These are phyloP conservation scores for Campaea margaritaria DNA, from an alignment of 2,888 invertebrate genomes.

Conservation along the genomic window DNA sequence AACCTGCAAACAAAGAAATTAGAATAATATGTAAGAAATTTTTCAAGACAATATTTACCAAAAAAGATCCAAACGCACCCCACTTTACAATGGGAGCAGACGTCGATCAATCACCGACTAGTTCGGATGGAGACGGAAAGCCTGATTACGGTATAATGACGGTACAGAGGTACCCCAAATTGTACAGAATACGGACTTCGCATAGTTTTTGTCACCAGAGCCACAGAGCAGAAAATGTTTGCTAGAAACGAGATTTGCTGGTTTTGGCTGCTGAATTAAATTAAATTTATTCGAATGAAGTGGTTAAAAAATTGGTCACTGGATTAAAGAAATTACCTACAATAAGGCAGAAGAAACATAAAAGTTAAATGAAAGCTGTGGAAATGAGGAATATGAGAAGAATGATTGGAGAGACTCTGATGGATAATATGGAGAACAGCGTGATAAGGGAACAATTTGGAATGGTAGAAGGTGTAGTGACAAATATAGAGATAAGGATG, in stretches of 20 bases:
- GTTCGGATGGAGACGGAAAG: conserved; percentile 54
- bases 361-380: too few species aligned
- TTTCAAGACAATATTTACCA: too few species aligned
- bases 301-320: neutral
- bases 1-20: too few species aligned
- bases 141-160: conserved; percentile 60
- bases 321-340: too few species aligned
- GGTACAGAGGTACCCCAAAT: conserved; percentile 44
- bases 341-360: too few species aligned
- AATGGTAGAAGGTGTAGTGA: too few species aligned
- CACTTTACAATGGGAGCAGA: conserved; percentile 40
- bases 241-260: neutral
- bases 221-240: neutral
- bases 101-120: conserved; percentile 58
- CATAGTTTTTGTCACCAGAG: conserved; percentile 37
- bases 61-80: conserved; percentile 39
- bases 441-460: too few species aligned
- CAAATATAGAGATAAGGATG: too few species aligned
- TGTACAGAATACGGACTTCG: conserved; percentile 36
- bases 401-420: too few species aligned
- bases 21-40: too few species aligned
- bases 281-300: conserved; percentile 7
- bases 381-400: too few species aligned
- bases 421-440: too few species aligned
- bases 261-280: conserved; percentile 1